A percentile compares a stretch with the other conserved stretches of the same genome.
phyloP scores from a whole-genome alignment of 2,888 invertebrate genomes.

The Morpho achilles region DNA sequence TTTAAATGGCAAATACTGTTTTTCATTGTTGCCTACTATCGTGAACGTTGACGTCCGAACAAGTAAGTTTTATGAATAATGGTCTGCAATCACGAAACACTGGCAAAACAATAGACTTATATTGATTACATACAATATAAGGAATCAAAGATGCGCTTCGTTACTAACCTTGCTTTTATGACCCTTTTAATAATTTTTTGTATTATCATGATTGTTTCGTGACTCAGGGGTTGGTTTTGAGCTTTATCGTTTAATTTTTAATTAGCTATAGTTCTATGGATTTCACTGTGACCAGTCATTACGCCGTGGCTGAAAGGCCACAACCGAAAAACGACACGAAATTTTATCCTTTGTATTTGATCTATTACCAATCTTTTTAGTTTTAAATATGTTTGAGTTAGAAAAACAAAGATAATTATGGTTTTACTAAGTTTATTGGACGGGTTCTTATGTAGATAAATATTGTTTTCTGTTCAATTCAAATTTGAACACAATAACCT shows the following conservation, averaged over 20 bases:
- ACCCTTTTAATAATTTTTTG: too few relatives aligned
- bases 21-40: slow-evolving; percentile 34
- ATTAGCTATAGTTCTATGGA: too few relatives aligned
- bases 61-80: slow-evolving; percentile 41
- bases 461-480: slow-evolving; percentile 22
- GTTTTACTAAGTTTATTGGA: slow-evolving; percentile 20
- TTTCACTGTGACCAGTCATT: too few relatives aligned
- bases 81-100: slow-evolving; percentile 38
- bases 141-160: neutral
- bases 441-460: slow-evolving; percentile 27
- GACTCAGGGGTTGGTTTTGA: too few relatives aligned
- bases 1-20: slow-evolving; percentile 13
- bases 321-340: too few relatives aligned
- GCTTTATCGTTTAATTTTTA: too few relatives aligned
- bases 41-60: slow-evolving; percentile 41
- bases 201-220: too few relatives aligned
- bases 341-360: too few relatives aligned
- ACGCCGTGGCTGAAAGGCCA: too few relatives aligned
- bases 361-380: too few relatives aligned
- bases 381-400: neutral
- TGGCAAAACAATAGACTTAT: slow-evolving; percentile 29
- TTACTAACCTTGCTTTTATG: neutral
- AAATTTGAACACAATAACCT: slow-evolving; percentile 15
- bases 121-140: slow-evolving; percentile 15
- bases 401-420: slow-evolving; percentile 6